These are phyloP conservation scores for Xestia rhomboidea DNA, from an alignment of 2,888 invertebrate species.

Conservation along the genomic window DNA sequence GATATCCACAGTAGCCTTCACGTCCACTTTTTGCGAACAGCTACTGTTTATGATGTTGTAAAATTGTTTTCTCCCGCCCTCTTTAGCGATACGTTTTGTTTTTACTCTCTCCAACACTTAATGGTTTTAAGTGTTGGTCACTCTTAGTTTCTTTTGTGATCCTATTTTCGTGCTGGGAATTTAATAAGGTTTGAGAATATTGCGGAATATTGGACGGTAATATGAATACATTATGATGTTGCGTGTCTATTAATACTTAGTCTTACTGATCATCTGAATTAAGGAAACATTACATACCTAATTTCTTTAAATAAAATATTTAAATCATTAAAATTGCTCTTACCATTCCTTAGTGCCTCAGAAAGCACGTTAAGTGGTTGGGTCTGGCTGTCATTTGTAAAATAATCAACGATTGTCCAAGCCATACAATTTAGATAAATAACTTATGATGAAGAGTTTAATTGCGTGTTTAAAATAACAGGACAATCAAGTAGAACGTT, in stretches of 20 bases:
- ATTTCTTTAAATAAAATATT: no score
- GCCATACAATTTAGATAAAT: background rate
- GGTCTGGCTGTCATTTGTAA: no score
- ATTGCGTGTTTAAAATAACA: background rate
- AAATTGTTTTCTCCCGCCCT: constrained; percentile 57
- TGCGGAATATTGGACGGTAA: constrained; percentile 7
- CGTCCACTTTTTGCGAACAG: constrained; percentile 53
- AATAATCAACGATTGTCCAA: background rate
- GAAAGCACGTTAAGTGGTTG: no score
- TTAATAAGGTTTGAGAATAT: constrained; percentile 23
- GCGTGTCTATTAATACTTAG: background rate
- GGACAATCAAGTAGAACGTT: background rate
- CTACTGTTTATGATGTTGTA: constrained; percentile 61
- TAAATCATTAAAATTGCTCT: no score
- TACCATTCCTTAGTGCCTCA: no score
- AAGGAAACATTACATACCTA: no score
- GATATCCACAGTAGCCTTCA: constrained; percentile 30
- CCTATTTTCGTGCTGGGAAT: constrained; percentile 46
- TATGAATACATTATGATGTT: background rate
- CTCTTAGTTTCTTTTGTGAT: constrained; percentile 49
- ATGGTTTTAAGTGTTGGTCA: constrained; percentile 53
- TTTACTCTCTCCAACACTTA: constrained; percentile 53
- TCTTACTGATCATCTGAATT: no score
- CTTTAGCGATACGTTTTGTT: constrained; percentile 58
- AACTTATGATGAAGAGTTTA: background rate